A percentile compares a stretch with the other conserved stretches of the same genome.
These are phyloP conservation scores for Bombus superbus DNA, from an alignment of 1,140 invertebrate genomes.

Conservation along the genomic window DNA sequence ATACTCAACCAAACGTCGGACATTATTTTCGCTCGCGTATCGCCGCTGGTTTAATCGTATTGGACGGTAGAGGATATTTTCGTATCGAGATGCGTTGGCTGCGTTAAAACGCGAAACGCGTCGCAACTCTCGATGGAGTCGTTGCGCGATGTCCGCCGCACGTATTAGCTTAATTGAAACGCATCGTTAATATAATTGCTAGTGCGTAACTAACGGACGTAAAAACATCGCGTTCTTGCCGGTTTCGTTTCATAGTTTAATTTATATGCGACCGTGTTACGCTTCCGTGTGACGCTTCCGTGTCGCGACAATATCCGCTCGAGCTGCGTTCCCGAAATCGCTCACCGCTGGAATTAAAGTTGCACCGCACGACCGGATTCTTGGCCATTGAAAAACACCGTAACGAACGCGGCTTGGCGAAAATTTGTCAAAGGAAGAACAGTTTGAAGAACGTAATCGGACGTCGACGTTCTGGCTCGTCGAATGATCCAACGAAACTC, in stretches of 20 bases:
- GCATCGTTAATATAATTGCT: conserved; percentile 64
- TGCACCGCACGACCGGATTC: background rate
- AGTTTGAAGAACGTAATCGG: too few species aligned
- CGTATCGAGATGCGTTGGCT: background rate
- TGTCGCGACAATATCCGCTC: background rate
- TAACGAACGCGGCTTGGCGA: background rate
- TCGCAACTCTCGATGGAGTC: background rate
- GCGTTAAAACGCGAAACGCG: conserved; percentile 9
- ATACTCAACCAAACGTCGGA: background rate
- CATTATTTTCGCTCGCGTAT: background rate
- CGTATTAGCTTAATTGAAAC: conserved; percentile 69
- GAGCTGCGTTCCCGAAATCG: background rate
- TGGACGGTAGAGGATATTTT: conserved; percentile 20
- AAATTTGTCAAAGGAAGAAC: background rate
- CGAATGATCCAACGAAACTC: too few species aligned
- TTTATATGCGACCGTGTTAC: conserved; percentile 36
- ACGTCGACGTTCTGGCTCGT: too few species aligned
- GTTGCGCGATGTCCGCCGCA: conserved; percentile 19
- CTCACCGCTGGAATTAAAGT: background rate
- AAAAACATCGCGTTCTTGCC: conserved; percentile 52
- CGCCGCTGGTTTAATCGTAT: conserved; percentile 7
- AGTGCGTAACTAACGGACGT: conserved; percentile 57
- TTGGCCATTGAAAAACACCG: background rate
- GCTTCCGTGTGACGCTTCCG: background rate
- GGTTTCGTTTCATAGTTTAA: conserved; percentile 61